Evolutionary conservation across 1,140 invertebrate genomes (phyloP).

Genomic region (Lerema accius): DNA sequence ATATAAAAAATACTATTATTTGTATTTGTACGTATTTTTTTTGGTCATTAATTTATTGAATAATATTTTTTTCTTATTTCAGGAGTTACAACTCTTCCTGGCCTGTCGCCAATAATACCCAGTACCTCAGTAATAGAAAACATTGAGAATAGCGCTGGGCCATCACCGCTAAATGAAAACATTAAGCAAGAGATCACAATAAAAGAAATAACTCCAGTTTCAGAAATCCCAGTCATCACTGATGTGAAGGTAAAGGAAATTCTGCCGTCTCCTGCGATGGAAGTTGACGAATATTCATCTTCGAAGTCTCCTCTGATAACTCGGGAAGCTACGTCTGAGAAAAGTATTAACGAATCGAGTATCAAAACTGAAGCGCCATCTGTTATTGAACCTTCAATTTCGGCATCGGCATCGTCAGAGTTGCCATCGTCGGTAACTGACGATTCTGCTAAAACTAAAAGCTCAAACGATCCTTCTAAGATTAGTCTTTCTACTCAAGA

Average conservation of each 20-base stretch:
- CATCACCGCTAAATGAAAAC: conserved; percentile 47
- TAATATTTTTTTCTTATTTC: conserved; percentile 45
- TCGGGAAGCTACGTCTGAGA: conserved; percentile 41
- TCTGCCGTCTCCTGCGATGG: conserved; percentile 64
- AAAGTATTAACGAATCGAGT: conserved; percentile 9
- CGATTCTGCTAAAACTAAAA: conserved; percentile 32
- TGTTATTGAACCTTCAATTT: conserved; percentile 29
- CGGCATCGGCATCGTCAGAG: conserved; percentile 35
- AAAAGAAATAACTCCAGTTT: conserved; percentile 78
- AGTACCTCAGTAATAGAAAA: conserved; percentile 43
- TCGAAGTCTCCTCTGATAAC: conserved; percentile 75
- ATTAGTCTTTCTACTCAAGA: conserved; percentile 68
- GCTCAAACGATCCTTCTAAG: conserved; percentile 59
- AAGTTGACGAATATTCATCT: conserved; percentile 66
- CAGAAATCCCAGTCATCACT: conserved; percentile 74
- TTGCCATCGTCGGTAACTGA: conserved; percentile 13
- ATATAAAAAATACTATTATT: no score
- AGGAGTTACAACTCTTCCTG: conserved; percentile 69
- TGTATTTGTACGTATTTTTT: no score
- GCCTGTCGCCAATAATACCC: conserved; percentile 45
- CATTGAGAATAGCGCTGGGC: conserved; percentile 37
- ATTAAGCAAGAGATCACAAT: conserved; percentile 74
- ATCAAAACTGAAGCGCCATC: conserved; percentile 44
- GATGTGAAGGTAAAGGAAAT: conserved; percentile 80
- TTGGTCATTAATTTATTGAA: no score